These are phyloP conservation scores for Globicephala melas DNA, from an alignment of 2,113 vertebrate species.

Conservation along the genomic window DNA sequence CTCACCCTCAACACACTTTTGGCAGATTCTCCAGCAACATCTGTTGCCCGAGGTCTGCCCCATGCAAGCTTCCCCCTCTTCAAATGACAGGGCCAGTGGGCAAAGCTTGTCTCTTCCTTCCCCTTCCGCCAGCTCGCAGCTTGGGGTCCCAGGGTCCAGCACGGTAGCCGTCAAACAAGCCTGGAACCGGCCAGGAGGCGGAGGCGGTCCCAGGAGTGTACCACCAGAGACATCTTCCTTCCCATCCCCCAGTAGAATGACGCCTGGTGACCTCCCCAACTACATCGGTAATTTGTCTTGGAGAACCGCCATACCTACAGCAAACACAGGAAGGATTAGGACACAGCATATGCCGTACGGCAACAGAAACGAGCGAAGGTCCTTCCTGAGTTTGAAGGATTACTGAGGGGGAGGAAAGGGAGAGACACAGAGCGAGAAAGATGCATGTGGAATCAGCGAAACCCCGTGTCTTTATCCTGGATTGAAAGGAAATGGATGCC, in stretches of 20 bases:
- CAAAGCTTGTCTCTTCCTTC: conserved; percentile 11
- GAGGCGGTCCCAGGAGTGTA: neutral
- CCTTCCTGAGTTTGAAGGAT: conserved; percentile 28
- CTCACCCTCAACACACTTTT: neutral
- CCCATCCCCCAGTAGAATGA: conserved; percentile 21
- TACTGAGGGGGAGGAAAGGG: neutral
- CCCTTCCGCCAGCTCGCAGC: conserved; percentile 57
- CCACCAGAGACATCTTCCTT: neutral
- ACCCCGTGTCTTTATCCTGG: neutral
- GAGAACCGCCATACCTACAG: conserved; percentile 69
- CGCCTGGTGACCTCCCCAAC: conserved; percentile 41
- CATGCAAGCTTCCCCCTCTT: conserved; percentile 46
- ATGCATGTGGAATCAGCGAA: neutral
- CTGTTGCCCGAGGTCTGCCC: conserved; percentile 49
- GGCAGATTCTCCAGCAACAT: conserved; percentile 48
- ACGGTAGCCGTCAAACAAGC: neutral
- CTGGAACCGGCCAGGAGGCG: neutral
- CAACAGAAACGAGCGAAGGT: neutral
- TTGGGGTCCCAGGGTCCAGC: neutral
- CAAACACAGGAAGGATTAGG: conserved; percentile 73
- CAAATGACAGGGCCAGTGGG: conserved; percentile 38
- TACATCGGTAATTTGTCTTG: conserved; percentile 66
- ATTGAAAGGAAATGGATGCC: neutral
- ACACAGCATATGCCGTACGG: conserved; percentile 35
- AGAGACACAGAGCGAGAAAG: neutral